phyloP scores from a whole-genome alignment of 2,888 invertebrate species.

The Saturnia pavonia region DNA sequence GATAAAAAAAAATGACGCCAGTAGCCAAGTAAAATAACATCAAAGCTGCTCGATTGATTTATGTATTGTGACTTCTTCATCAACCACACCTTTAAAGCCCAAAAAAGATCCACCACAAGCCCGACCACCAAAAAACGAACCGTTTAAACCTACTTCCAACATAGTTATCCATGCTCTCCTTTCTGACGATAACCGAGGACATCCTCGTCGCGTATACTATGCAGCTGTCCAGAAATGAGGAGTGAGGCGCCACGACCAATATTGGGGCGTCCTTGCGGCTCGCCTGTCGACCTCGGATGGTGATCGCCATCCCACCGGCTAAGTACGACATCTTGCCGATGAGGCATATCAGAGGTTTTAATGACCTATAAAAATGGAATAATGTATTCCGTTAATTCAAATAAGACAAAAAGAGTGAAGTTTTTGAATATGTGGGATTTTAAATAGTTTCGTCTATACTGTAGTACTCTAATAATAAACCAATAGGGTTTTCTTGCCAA shows the following conservation, averaged over 20 bases:
- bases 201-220: slow-evolving; percentile 91
- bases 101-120: slow-evolving; percentile 31
- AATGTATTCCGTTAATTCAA: neutral
- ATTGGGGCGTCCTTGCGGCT: slow-evolving; percentile 91
- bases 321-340: slow-evolving; percentile 88
- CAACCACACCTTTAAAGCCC: neutral
- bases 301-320: slow-evolving; percentile 89
- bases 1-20: too few relatives aligned
- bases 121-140: slow-evolving; percentile 28
- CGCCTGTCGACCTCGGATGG: slow-evolving; percentile 89
- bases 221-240: slow-evolving; percentile 93
- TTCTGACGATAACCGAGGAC: slow-evolving; percentile 91
- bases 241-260: slow-evolving; percentile 93
- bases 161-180: slow-evolving; percentile 90
- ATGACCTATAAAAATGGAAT: slow-evolving; percentile 63
- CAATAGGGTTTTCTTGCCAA: neutral
- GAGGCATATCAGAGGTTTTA: slow-evolving; percentile 86
- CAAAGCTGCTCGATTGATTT: neutral
- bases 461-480: too few relatives aligned
- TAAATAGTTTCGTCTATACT: too few relatives aligned
- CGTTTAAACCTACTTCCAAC: slow-evolving; percentile 90
- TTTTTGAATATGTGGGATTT: neutral
- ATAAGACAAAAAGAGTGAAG: too few relatives aligned
- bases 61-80: neutral
- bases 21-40: neutral